These are phyloP conservation scores for Triplophysa rosa DNA, from an alignment of 2,113 vertebrate genomes.

Conservation along the genomic window DNA sequence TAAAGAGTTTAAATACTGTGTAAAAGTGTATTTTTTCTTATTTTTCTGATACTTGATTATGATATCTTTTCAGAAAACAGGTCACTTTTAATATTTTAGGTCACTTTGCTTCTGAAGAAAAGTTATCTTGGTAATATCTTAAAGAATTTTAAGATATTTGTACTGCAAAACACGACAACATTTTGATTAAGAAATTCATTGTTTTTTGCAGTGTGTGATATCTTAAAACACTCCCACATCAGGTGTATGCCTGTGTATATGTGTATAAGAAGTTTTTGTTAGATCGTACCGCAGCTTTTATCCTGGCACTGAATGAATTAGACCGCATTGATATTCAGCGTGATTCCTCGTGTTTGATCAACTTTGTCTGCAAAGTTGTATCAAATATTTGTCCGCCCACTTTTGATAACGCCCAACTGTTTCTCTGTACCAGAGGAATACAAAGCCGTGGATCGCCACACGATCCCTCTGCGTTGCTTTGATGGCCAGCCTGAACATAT, in stretches of 20 bases:
- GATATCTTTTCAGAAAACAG: no score
- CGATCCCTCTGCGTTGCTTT: slow-evolving; percentile 28
- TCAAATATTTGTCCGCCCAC: slow-evolving; percentile 59
- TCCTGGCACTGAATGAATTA: background rate
- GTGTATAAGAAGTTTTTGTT: slow-evolving; percentile 11
- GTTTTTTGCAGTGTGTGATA: no score
- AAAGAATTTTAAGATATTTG: no score
- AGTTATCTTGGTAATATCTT: no score
- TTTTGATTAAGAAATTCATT: no score
- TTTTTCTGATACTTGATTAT: no score
- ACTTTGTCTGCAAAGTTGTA: slow-evolving; percentile 60
- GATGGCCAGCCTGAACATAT: slow-evolving; percentile 43
- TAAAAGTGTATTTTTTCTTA: no score
- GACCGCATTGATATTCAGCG: slow-evolving; percentile 45
- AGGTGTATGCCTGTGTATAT: background rate
- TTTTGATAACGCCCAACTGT: slow-evolving; percentile 57
- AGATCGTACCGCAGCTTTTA: background rate
- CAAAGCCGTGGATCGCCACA: slow-evolving; percentile 20
- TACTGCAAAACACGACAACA: no score
- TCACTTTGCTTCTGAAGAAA: no score
- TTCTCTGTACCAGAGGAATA: slow-evolving; percentile 45
- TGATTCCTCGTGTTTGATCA: slow-evolving; percentile 59
- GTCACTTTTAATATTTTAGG: no score
- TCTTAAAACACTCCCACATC: no score
- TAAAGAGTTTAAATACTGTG: no score